phyloP scores from a whole-genome alignment of 1,140 invertebrate species.

The Patella vulgata region DNA sequence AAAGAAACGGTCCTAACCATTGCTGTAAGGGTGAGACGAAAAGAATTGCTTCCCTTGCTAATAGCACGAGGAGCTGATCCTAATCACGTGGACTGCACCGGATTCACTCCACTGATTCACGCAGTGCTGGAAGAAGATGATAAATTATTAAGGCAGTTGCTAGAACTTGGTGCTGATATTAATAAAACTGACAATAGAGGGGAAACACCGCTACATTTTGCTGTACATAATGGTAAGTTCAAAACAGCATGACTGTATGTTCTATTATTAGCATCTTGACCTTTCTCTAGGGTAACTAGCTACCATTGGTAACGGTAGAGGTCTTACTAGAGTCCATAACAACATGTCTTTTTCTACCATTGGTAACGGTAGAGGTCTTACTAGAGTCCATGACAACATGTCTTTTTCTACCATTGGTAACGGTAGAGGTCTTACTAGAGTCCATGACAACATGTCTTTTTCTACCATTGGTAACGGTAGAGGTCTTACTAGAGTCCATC shows the following conservation, averaged over 20 bases:
- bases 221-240: conserved; percentile 47
- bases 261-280: background rate
- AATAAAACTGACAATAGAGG: conserved; percentile 31
- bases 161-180: conserved; percentile 39
- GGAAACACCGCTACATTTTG: conserved; percentile 48
- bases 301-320: background rate
- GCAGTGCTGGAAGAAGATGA: conserved; percentile 30
- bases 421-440: too few species aligned
- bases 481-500: too few species aligned
- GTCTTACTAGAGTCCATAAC: background rate
- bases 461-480: too few species aligned
- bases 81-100: conserved; percentile 14
- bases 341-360: background rate
- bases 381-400: background rate
- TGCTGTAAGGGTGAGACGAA: conserved; percentile 25
- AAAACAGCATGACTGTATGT: background rate
- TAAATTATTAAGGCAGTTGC: conserved; percentile 30
- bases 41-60: conserved; percentile 18
- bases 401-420: background rate
- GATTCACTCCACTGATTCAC: conserved; percentile 34
- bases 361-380: too few species aligned
- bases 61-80: conserved; percentile 27
- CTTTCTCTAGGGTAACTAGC: background rate
- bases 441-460: too few species aligned
- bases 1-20: conserved; percentile 30